Evolutionary conservation across 1,140 invertebrate genomes (phyloP).

Genomic region (Mizuhopecten yessoensis): DNA sequence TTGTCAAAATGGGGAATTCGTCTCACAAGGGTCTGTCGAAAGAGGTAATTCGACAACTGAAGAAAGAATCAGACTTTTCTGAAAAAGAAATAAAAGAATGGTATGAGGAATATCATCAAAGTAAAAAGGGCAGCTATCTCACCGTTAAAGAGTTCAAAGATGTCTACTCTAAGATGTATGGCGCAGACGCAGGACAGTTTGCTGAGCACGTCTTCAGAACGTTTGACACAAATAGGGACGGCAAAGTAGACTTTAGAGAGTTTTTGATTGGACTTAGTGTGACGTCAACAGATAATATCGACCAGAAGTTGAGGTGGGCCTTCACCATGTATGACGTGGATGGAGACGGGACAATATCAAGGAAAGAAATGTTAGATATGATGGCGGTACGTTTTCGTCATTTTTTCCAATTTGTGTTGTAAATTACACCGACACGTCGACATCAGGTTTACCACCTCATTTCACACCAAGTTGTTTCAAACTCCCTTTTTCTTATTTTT

Average conservation of each 20-base stretch:
- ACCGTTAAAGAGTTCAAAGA: slow-evolving; percentile 53
- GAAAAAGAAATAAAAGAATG: slow-evolving; percentile 36
- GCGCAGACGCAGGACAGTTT: slow-evolving; percentile 47
- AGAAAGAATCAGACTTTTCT: not conserved
- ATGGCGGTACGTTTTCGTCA: slow-evolving; percentile 43
- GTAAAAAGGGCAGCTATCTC: slow-evolving; percentile 36
- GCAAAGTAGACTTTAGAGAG: slow-evolving; percentile 55
- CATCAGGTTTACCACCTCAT: no score
- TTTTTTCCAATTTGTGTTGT: no score
- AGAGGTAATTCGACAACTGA: not conserved
- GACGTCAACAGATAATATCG: slow-evolving; percentile 77
- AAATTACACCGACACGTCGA: no score
- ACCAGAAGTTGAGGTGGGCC: slow-evolving; percentile 98
- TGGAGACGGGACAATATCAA: slow-evolving; percentile 40
- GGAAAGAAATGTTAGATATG: slow-evolving; percentile 47
- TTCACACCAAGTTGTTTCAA: no score
- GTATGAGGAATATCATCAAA: slow-evolving; percentile 39
- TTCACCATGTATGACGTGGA: slow-evolving; percentile 85
- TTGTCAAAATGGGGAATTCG: not conserved
- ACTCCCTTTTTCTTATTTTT: no score
- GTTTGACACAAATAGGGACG: slow-evolving; percentile 49
- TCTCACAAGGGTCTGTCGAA: not conserved
- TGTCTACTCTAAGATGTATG: slow-evolving; percentile 49
- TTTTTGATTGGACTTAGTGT: slow-evolving; percentile 55
- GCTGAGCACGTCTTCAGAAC: slow-evolving; percentile 53